Percentiles rank a stretch among this genome's conserved stretches.
phyloP scores from a whole-genome alignment of 2,888 invertebrate genomes.

The Nephrotoma flavescens region DNA sequence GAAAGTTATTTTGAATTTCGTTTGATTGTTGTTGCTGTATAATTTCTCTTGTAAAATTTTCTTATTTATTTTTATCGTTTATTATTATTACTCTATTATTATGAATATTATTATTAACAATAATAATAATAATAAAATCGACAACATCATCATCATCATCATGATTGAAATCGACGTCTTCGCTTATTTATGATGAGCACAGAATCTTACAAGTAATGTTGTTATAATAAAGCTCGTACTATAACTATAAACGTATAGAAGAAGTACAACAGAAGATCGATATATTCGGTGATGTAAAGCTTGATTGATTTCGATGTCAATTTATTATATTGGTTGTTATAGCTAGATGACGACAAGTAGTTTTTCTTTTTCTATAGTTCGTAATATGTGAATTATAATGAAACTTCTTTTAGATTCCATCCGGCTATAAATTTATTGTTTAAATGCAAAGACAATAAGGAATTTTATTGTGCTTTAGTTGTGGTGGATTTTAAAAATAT shows the following conservation, averaged over 20 bases:
- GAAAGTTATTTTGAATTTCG: neutral
- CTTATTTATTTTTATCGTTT: neutral
- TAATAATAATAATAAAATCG: neutral
- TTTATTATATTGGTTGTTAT: neutral
- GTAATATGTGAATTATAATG: too few relatives aligned
- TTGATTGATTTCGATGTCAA: neutral
- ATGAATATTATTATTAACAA: neutral
- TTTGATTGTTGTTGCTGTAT: neutral
- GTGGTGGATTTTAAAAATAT: too few relatives aligned
- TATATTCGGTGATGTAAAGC: neutral
- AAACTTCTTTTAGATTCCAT: neutral
- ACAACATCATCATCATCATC: neutral
- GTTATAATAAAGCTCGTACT: neutral
- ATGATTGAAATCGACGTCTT: neutral
- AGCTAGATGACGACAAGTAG: neutral
- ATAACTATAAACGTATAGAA: neutral
- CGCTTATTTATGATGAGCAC: neutral
- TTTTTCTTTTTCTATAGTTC: too few relatives aligned
- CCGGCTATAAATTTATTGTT: neutral
- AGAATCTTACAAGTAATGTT: neutral
- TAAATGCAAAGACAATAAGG: neutral
- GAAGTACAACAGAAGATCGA: too few relatives aligned
- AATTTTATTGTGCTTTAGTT: neutral
- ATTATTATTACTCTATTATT: neutral
- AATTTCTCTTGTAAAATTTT: neutral